These are phyloP conservation scores for Zosterops lateralis DNA, from an alignment of 2,113 vertebrate species.

Conservation along the genomic window DNA sequence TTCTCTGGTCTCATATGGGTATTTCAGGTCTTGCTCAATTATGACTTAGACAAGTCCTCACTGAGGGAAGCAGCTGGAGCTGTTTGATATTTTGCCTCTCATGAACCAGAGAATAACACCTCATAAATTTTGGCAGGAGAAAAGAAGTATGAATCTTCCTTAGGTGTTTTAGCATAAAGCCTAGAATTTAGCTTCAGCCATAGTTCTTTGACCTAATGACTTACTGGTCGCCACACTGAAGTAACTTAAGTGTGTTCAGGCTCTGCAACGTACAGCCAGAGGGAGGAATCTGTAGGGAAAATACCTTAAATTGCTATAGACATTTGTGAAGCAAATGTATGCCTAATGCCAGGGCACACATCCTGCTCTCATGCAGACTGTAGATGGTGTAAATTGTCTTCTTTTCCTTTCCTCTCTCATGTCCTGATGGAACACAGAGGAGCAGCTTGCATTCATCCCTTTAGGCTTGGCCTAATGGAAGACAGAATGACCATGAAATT, in stretches of 20 bases:
- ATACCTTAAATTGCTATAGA: neutral
- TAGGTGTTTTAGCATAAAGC: neutral
- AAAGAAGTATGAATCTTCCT: neutral
- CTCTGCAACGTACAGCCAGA: neutral
- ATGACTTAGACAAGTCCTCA: neutral
- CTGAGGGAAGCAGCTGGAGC: neutral
- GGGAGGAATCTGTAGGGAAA: neutral
- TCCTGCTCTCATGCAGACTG: neutral
- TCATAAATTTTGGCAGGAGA: neutral
- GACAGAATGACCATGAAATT: neutral
- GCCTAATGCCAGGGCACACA: neutral
- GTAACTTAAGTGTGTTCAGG: neutral
- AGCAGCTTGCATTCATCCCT: neutral
- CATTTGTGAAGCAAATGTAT: neutral
- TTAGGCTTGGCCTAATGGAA: neutral
- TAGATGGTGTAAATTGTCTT: neutral
- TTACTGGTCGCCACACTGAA: neutral
- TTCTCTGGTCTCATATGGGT: neutral
- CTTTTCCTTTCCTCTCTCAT: neutral
- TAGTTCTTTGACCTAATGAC: neutral
- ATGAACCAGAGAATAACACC: neutral
- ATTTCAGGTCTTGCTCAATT: constrained; percentile 19
- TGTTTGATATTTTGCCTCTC: neutral
- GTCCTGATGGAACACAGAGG: neutral
- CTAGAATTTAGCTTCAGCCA: neutral